phyloP scores from a whole-genome alignment of 2,888 invertebrate genomes.

The Hanleya hanleyi region DNA sequence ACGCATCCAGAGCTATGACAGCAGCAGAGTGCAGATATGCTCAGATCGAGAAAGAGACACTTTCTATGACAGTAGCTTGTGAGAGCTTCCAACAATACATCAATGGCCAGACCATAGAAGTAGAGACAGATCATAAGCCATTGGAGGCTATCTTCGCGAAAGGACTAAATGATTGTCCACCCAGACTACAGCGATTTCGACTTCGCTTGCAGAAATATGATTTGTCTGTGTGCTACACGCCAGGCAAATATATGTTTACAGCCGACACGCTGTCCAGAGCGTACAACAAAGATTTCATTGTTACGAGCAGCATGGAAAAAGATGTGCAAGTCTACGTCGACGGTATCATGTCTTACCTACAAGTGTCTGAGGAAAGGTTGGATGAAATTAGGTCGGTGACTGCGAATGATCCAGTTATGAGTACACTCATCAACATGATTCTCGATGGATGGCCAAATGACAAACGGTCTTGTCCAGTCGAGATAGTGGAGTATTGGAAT shows the following conservation, averaged over 20 bases:
- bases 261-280: slow-evolving; percentile 16
- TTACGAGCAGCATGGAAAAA: not conserved
- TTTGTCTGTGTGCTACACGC: slow-evolving; percentile 15
- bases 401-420: slow-evolving; percentile 10
- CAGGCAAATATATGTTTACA: slow-evolving; percentile 19
- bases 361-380: slow-evolving; percentile 2
- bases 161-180: slow-evolving; percentile 17
- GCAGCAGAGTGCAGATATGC: slow-evolving; percentile 33
- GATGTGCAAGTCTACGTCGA: slow-evolving; percentile 8
- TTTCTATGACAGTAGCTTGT: slow-evolving; percentile 35
- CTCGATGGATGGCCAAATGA: slow-evolving; percentile 20
- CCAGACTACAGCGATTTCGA: slow-evolving; percentile 22
- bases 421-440: not conserved
- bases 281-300: not conserved
- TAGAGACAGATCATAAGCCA: slow-evolving; percentile 27
- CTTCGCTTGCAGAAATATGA: slow-evolving; percentile 26
- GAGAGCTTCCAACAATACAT: slow-evolving; percentile 21
- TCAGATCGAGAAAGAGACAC: slow-evolving; percentile 41
- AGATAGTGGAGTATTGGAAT: slow-evolving; percentile 14
- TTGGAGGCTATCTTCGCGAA: slow-evolving; percentile 18
- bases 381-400: slow-evolving; percentile 12
- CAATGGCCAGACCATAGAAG: not conserved
- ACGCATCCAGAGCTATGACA: slow-evolving; percentile 20
- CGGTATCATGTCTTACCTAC: not conserved
- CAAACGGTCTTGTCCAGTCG: slow-evolving; percentile 1